These are phyloP conservation scores for Trisateles emortualis DNA, from an alignment of 2,888 invertebrate species.

Conservation along the genomic window DNA sequence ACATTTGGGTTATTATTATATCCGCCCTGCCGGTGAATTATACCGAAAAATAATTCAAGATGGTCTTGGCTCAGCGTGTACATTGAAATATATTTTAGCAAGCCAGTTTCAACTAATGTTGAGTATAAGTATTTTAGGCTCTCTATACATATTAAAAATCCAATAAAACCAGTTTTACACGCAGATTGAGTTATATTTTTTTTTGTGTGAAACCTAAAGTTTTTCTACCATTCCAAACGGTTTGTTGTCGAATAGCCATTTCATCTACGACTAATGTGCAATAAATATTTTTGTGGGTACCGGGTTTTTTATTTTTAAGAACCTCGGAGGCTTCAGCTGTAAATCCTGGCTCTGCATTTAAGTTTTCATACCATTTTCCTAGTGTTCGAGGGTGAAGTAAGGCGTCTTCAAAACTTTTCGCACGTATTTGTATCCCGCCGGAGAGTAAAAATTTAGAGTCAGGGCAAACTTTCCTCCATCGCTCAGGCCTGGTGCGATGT, in stretches of 20 bases:
- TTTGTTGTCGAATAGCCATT: conserved; percentile 28
- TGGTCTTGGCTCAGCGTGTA: no score
- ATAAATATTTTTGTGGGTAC: conserved; percentile 16
- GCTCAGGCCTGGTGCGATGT: no score
- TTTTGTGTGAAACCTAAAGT: no score
- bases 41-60: no score
- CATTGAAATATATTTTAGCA: no score
- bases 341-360: conserved; percentile 31
- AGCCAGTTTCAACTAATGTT: no score
- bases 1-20: no score
- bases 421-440: conserved; percentile 30
- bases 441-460: conserved; percentile 36
- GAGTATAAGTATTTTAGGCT: no score
- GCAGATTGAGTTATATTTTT: no score
- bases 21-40: no score
- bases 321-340: conserved; percentile 30
- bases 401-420: conserved; percentile 9
- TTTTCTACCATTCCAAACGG: conserved; percentile 19
- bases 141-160: no score
- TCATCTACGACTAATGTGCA: conserved; percentile 24
- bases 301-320: conserved; percentile 15
- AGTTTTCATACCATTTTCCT: conserved; percentile 32
- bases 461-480: conserved; percentile 44
- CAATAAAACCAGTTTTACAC: no score
- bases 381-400: conserved; percentile 41